Evolutionary conservation across 2,797 vertebrate genomes (phyloP).

Genomic region (Acanthurus lineatus): DNA sequence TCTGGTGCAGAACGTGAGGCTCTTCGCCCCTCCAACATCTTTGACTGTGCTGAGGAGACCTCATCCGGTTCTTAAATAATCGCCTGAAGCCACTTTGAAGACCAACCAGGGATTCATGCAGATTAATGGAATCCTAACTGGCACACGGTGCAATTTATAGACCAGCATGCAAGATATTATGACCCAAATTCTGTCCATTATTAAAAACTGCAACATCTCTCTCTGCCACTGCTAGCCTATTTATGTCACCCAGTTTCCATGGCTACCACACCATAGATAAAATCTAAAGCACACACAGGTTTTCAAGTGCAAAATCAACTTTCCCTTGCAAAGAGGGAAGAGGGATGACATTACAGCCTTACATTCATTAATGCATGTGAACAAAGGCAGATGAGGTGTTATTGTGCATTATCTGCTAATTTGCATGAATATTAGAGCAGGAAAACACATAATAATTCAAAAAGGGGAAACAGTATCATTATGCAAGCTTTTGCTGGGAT

Average conservation of each 20-base stretch:
- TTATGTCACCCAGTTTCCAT: constrained; percentile 89
- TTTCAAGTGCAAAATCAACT: constrained; percentile 77
- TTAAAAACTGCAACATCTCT: constrained; percentile 82
- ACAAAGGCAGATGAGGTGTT: constrained; percentile 20
- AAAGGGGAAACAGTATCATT: background rate
- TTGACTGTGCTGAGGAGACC: constrained; percentile 50
- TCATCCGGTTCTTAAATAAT: constrained; percentile 58
- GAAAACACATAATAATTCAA: background rate
- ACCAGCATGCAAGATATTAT: constrained; percentile 83
- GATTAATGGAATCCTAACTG: constrained; percentile 86
- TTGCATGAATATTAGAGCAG: constrained; percentile 1
- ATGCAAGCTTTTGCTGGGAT: background rate
- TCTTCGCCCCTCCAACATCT: constrained; percentile 29
- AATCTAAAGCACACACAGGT: constrained; percentile 75
- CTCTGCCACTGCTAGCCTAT: constrained; percentile 84
- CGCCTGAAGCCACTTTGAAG: constrained; percentile 72
- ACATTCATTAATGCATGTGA: constrained; percentile 19
- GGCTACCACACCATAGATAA: constrained; percentile 82
- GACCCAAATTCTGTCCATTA: constrained; percentile 88
- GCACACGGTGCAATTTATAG: constrained; percentile 88
- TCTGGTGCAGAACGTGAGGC: background rate
- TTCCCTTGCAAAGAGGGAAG: constrained; percentile 54
- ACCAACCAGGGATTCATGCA: constrained; percentile 79
- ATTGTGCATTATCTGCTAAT: background rate
- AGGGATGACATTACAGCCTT: constrained; percentile 33